Evolutionary conservation across 2,888 invertebrate genomes (phyloP).

Genomic region (Amphiduros pacificus): DNA sequence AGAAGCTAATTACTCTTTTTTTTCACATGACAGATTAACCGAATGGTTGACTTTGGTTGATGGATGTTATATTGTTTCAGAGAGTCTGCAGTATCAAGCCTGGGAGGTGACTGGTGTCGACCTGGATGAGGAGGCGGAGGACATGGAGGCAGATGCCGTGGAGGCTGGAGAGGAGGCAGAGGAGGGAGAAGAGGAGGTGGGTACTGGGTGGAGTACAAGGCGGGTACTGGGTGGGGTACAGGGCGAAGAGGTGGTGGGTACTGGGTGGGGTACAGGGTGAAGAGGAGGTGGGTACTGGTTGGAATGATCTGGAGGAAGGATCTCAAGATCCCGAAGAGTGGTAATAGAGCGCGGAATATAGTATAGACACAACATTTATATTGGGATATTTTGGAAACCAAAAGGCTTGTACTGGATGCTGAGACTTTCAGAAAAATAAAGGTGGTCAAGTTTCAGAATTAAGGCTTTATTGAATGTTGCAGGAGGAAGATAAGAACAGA

Average conservation of each 20-base stretch:
- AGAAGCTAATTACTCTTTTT: no score
- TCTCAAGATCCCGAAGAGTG: background rate
- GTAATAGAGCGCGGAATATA: background rate
- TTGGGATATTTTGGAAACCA: no score
- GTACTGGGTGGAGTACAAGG: background rate
- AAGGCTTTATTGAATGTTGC: no score
- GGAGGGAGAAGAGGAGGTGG: conserved; percentile 8
- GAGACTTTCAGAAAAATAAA: no score
- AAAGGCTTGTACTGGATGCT: no score
- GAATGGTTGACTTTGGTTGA: no score
- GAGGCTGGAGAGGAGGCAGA: conserved; percentile 54
- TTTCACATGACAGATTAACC: no score
- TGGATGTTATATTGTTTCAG: no score
- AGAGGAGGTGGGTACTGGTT: background rate
- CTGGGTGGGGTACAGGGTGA: background rate
- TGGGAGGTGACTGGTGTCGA: conserved; percentile 54
- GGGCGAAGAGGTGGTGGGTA: conserved; percentile 1
- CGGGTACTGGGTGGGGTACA: background rate
- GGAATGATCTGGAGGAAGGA: background rate
- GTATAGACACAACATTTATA: no score
- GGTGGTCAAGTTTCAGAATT: no score
- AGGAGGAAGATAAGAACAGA: conserved; percentile 56
- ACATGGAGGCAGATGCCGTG: conserved; percentile 45
- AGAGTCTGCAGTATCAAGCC: conserved; percentile 40
- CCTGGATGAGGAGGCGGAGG: conserved; percentile 57